These are phyloP conservation scores for Myodes glareolus DNA, from an alignment of 2,113 vertebrate species.

Conservation along the genomic window DNA sequence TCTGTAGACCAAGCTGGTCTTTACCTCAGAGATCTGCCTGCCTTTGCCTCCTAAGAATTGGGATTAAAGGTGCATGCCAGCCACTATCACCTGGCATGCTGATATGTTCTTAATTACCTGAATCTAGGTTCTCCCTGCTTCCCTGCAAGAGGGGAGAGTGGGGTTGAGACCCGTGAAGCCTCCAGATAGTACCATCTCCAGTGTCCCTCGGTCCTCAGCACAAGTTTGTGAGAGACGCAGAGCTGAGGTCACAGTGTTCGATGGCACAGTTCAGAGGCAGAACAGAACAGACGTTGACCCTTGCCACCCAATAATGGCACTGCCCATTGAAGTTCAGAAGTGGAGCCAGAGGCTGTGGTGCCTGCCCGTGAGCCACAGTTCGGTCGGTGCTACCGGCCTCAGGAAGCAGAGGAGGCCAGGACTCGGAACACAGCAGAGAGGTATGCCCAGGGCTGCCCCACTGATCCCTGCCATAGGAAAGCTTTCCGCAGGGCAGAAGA, in stretches of 20 bases:
- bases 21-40: too few species aligned
- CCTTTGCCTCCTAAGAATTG: too few species aligned
- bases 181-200: fast-evolving
- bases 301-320: fast-evolving
- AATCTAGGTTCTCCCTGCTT: fast-evolving
- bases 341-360: fast-evolving
- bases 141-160: fast-evolving
- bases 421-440: fast-evolving
- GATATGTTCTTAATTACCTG: background rate
- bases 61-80: too few species aligned
- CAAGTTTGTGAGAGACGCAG: fast-evolving
- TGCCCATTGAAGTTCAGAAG: fast-evolving
- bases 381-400: fast-evolving
- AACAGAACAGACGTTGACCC: too few species aligned
- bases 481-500: background rate
- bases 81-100: background rate
- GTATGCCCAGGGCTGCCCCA: background rate
- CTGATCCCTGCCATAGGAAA: fast-evolving
- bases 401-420: fast-evolving
- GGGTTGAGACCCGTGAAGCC: fast-evolving
- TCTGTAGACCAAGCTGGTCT: too few species aligned
- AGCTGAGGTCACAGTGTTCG: background rate
- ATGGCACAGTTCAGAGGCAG: fast-evolving
- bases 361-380: background rate
- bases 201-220: fast-evolving